Base-by-base conservation (phyloP, 2,797 vertebrate species). In the Squalus acanthias region DNA sequence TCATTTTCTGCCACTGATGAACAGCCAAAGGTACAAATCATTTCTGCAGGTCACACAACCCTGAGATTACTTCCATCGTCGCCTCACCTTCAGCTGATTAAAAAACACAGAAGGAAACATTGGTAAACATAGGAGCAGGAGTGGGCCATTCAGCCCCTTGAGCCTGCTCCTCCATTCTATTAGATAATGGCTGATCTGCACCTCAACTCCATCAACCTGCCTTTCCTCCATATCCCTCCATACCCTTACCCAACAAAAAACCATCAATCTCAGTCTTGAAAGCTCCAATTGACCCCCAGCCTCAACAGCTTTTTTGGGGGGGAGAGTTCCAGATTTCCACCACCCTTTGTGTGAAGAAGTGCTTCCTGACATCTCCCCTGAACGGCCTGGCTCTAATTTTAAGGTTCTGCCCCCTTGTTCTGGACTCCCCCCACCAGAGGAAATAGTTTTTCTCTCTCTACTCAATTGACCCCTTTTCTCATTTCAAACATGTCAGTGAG, bases 1-100 rank as follows among this genome's bases (percentile, higher is more conserved):
- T 99, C 98, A 98, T 98, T 99, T 98, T 98, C 98, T 97, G 98
- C 97, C 98, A 97, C 98, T 98, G 98, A 99, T 98, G 98, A 99
- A 98, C 98, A 98, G 98, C 97, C 98, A 97, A 97, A 98, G 97
- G 98, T 97, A 98, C 98, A 98, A 98, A 98, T 98, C 98, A 98
- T 98, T 98, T 98, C 98, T 98, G 98, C 98, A 97, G 98, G 97
- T 97, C 98, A 98, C 97, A 97, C 97, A 97, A 97, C 97, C 97
- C 97, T 97, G 89, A 92, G 89, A 92, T 92, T 63, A 92, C 17
- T 92, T 92, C 89, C 63, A 74, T 53, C 70, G 29, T 60, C 69
- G 53, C 29, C 46, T 74, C 13, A 7, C 15, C 29, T 74, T 74
- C 24, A 74, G 15, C 26, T 57, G 94, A 76, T 74, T 95, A 95